phyloP scores from a whole-genome alignment of 1,140 invertebrate species.

The Dreissena polymorpha region DNA sequence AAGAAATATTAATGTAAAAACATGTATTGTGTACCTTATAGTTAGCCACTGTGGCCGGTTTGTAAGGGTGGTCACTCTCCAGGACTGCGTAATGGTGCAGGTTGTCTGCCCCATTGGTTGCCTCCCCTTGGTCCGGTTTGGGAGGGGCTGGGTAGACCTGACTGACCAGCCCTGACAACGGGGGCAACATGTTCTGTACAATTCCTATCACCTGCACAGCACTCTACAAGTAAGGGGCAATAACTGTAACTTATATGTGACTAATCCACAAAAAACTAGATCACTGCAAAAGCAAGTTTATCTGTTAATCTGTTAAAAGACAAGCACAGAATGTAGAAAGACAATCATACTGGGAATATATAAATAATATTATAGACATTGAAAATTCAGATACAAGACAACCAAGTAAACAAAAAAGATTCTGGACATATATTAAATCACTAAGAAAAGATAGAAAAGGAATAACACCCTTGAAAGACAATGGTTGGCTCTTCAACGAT shows the following conservation, averaged over 20 bases:
- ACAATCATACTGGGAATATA: too few relatives aligned
- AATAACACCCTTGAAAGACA: too few relatives aligned
- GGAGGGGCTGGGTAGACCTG: constrained; percentile 63
- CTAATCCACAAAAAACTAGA: background rate
- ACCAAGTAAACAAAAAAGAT: too few relatives aligned
- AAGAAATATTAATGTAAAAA: too few relatives aligned
- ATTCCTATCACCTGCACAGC: constrained; percentile 94
- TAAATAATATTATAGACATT: too few relatives aligned
- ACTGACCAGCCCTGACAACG: constrained; percentile 91
- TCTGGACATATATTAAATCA: too few relatives aligned
- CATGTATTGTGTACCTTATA: constrained; percentile 87
- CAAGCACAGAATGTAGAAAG: too few relatives aligned
- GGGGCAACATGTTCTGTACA: constrained; percentile 94
- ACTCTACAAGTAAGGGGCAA: constrained; percentile 81
- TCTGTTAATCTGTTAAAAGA: background rate
- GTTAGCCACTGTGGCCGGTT: constrained; percentile 91
- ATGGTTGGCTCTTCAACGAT: too few relatives aligned
- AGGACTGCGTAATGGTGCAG: constrained; percentile 93
- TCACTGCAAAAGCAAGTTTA: background rate
- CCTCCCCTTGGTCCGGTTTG: constrained; percentile 42
- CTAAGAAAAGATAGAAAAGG: too few relatives aligned
- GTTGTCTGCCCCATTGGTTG: constrained; percentile 81
- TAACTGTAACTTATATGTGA: background rate
- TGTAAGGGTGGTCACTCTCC: constrained; percentile 98
- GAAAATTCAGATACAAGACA: too few relatives aligned